A percentile compares a stretch with the other conserved stretches of the same genome.
These are phyloP conservation scores for Podotricha telesiphe DNA, from an alignment of 2,888 invertebrate genomes.

Conservation along the genomic window DNA sequence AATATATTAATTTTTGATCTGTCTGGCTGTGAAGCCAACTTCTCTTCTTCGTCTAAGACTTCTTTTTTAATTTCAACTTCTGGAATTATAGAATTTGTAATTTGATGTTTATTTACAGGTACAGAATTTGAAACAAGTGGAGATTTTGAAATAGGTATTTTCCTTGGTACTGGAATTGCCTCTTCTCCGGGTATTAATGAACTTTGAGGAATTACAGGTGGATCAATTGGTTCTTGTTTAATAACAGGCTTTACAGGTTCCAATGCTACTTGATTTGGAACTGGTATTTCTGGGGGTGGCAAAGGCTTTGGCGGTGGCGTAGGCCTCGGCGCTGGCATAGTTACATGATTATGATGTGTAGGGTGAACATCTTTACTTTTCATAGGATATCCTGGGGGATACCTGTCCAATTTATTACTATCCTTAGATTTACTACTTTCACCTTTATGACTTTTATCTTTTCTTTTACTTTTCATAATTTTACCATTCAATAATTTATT, in stretches of 20 bases:
- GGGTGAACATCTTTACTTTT: constrained; percentile 74
- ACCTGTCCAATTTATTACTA: constrained; percentile 76
- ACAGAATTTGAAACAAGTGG: constrained; percentile 71
- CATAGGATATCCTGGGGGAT: constrained; percentile 69
- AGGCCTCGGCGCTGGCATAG: constrained; percentile 67
- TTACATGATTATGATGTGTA: constrained; percentile 73
- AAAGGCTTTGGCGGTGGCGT: constrained; percentile 53
- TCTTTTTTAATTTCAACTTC: constrained; percentile 80
- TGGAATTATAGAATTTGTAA: constrained; percentile 62
- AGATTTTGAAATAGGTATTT: constrained; percentile 78
- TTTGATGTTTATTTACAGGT: constrained; percentile 63
- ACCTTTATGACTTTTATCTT: constrained; percentile 81
- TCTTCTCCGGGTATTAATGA: constrained; percentile 61
- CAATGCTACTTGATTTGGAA: constrained; percentile 47
- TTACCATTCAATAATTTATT: constrained; percentile 81
- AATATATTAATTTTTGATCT: constrained; percentile 94
- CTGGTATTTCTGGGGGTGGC: constrained; percentile 55
- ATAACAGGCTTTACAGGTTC: constrained; percentile 65
- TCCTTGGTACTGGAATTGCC: constrained; percentile 77
- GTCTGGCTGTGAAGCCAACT: constrained; percentile 90
- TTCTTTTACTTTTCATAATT: constrained; percentile 81
- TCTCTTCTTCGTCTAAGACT: constrained; percentile 80
- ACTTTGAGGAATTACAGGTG: constrained; percentile 50
- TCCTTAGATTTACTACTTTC: constrained; percentile 81
- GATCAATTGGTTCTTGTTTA: constrained; percentile 71